Percentiles rank a stretch among this genome's conserved stretches.
phyloP scores from a whole-genome alignment of 1,140 invertebrate genomes.

The Drosophila trapezifrons region DNA sequence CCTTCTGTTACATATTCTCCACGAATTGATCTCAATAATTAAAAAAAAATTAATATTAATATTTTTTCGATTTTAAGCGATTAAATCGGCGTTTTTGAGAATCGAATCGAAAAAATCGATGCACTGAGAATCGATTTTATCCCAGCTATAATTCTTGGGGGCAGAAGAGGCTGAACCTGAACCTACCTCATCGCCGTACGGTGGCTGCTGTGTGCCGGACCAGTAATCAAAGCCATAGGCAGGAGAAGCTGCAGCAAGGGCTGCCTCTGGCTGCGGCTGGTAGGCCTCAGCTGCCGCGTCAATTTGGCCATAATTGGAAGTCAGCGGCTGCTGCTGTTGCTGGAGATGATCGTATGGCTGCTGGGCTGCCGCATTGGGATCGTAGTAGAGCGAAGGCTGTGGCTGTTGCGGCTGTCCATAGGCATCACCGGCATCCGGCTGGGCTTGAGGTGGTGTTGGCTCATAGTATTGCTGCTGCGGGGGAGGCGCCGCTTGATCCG shows the following conservation, averaged over 20 bases:
- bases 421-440: conserved; percentile 4
- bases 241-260: conserved; percentile 5
- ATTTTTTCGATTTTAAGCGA: too few relatives aligned
- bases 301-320: conserved; percentile 24
- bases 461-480: conserved; percentile 56
- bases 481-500: conserved; percentile 2
- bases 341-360: conserved; percentile 49
- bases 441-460: conserved; percentile 31
- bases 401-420: conserved; percentile 45
- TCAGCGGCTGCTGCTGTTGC: conserved; percentile 25
- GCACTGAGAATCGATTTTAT: too few relatives aligned
- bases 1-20: too few relatives aligned
- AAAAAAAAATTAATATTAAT: too few relatives aligned
- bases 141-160: too few relatives aligned
- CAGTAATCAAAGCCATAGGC: conserved; percentile 64
- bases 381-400: conserved; percentile 56
- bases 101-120: too few relatives aligned
- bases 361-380: conserved; percentile 51
- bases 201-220: conserved; percentile 56
- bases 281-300: conserved; percentile 17
- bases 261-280: conserved; percentile 14
- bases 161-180: neutral
- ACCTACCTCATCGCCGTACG: conserved; percentile 73
- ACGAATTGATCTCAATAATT: too few relatives aligned
- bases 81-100: too few relatives aligned